A percentile compares a stretch with the other conserved stretches of the same genome.
These are phyloP conservation scores for Aratinga solstitialis DNA, from an alignment of 2,797 vertebrate species.

Conservation along the genomic window DNA sequence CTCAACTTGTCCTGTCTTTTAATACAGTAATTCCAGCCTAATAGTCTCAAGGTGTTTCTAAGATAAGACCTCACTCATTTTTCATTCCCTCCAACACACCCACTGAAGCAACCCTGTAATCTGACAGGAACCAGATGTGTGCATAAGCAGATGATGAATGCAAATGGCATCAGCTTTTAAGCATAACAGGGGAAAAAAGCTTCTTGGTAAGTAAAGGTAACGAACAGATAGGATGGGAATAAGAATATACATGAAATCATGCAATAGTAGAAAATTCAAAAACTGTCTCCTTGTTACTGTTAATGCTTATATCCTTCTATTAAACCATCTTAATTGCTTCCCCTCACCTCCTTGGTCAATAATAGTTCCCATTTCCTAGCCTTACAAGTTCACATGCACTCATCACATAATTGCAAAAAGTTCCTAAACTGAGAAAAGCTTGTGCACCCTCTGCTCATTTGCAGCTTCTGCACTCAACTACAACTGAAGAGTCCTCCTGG, in stretches of 20 bases:
- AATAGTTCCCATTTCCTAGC: not conserved
- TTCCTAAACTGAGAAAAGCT: not conserved
- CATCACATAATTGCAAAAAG: not conserved
- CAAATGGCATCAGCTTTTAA: not conserved
- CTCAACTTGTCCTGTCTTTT: not conserved
- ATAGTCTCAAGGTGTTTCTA: constrained; percentile 23
- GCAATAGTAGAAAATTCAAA: not conserved
- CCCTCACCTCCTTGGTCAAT: not conserved
- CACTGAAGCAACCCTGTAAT: not conserved
- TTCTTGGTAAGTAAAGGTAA: not conserved
- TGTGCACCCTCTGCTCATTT: not conserved
- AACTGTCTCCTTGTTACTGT: not conserved
- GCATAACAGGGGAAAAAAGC: not conserved
- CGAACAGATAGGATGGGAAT: not conserved
- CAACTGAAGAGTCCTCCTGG: not conserved
- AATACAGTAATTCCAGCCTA: not conserved
- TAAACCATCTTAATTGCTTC: not conserved
- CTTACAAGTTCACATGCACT: not conserved
- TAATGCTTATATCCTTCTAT: not conserved
- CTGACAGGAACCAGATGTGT: not conserved
- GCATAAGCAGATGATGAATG: not conserved
- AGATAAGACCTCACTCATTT: not conserved
- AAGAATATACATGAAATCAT: not conserved
- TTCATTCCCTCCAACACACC: not conserved
- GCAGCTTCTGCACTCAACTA: not conserved